These are phyloP conservation scores for Gastrophryne carolinensis DNA, from an alignment of 2,797 vertebrate species.

Conservation along the genomic window DNA sequence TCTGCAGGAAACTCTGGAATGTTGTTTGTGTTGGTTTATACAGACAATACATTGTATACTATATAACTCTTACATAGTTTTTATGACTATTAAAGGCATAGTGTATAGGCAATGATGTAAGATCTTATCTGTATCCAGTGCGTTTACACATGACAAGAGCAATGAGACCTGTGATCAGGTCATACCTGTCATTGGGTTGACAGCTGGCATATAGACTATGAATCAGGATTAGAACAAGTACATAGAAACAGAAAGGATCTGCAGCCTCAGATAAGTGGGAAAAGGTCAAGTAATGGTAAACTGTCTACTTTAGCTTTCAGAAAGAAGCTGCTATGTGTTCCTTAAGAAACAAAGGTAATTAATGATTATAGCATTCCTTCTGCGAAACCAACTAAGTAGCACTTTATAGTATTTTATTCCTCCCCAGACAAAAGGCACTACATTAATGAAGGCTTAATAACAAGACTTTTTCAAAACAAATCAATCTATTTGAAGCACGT, in stretches of 20 bases:
- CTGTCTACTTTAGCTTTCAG: neutral
- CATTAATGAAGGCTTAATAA: no score
- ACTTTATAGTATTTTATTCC: no score
- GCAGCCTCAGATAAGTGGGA: slow-evolving; percentile 12
- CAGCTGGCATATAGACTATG: neutral
- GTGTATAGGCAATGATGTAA: no score
- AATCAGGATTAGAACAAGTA: slow-evolving; percentile 2
- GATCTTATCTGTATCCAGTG: no score
- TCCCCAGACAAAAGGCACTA: no score
- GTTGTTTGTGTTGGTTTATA: no score
- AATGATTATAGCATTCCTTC: neutral
- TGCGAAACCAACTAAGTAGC: neutral
- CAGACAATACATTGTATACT: no score
- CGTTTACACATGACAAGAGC: neutral
- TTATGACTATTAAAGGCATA: no score
- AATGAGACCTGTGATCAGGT: neutral
- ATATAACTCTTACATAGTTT: no score
- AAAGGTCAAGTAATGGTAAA: slow-evolving; percentile 29
- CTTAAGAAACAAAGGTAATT: neutral
- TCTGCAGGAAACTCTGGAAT: no score
- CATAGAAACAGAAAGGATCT: neutral
- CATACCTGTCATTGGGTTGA: neutral
- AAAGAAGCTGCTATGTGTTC: neutral
- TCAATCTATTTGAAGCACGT: no score
- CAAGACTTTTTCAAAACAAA: no score